Base-by-base conservation (phyloP, 2,797 vertebrate species). In the Schizopygopsis pylzovi region DNA sequence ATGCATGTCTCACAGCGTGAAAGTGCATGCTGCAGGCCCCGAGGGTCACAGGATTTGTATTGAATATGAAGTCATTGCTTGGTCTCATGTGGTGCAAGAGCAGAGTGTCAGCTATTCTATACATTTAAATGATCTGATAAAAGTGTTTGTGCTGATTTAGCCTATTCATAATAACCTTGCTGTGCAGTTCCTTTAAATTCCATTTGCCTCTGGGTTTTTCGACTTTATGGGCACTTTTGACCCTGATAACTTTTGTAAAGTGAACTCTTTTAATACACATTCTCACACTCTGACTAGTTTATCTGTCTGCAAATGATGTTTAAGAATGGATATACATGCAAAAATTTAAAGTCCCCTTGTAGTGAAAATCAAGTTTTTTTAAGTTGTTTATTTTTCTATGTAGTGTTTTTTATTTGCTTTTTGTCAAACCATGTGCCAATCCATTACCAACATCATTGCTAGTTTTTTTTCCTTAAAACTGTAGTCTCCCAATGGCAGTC, bases 121-220 rank as follows among this genome's bases (percentile, higher is more conserved):
- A 95, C 92, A 94, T 95, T 94, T 96, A 95, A 96, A 95, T 92
- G 88, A 87, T 88, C 92, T 91, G 92, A 93, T 94, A 95, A 94
- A 88, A 91, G 89, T 87, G 86, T 80, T 75, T 83, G 56, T 79
- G 18, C 86, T 91, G 88, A 91, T 92, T 91, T 90, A 89, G 91
- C 84, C 20, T 71, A 61, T 61, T 41, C 68, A 80, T 43, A 61
- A 41, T n/a, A 22, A 85, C 70, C 80, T 87, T 54, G 4, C 78
- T 13, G 65, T 52, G 54, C 20, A 63, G 54, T 72, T 79, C n/a
- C 78, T 47, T 47, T 22, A 67, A 68, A 41, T 43, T 41, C 52
- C 41, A 80, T 67, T 3, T 47, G 13, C 13, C 5, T 45, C n/a
- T 7, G 4, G 22, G 20, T 79, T 79, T 15, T 45, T 18, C 10